Evolutionary conservation across 64 coral and sea anemone species (phyloP).

Genomic region (Montipora foliosa): DNA sequence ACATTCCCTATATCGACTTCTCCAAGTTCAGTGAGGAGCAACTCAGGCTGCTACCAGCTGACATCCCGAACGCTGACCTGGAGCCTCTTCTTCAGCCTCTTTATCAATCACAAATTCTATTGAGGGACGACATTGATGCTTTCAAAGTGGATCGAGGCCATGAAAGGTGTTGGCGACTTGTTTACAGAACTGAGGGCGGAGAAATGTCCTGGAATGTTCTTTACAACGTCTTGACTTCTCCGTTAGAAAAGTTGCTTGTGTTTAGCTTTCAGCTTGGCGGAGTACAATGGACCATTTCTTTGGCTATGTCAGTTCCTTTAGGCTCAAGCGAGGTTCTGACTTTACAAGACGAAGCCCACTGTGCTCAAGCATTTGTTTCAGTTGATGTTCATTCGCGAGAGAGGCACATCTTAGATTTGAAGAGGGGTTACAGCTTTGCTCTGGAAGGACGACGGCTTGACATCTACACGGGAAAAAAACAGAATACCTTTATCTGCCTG

Average conservation of each 20-base stretch:
- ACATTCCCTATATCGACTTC: slow-evolving; percentile 71
- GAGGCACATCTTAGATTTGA: slow-evolving; percentile 50
- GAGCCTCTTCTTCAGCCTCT: slow-evolving; percentile 64
- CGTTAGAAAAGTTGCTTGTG: slow-evolving; percentile 66
- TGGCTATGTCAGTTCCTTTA: slow-evolving; percentile 46
- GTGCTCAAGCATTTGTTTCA: slow-evolving; percentile 36
- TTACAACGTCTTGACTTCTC: slow-evolving; percentile 64
- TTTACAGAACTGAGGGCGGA: slow-evolving; percentile 47
- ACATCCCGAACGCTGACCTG: slow-evolving; percentile 36
- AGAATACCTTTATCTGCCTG: slow-evolving; percentile 77
- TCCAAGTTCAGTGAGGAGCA: slow-evolving; percentile 58
- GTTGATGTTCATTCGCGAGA: slow-evolving; percentile 44
- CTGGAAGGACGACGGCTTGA: slow-evolving; percentile 71
- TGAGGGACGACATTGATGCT: slow-evolving; percentile 49
- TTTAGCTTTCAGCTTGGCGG: slow-evolving; percentile 73
- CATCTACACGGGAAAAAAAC: slow-evolving; percentile 83
- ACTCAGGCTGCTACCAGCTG: slow-evolving; percentile 32
- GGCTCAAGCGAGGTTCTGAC: slow-evolving; percentile 47
- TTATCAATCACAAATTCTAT: slow-evolving; percentile 77
- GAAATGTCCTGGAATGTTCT: slow-evolving; percentile 72
- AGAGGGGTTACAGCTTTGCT: slow-evolving; percentile 62
- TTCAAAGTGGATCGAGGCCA: slow-evolving; percentile 38
- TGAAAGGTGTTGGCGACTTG: slow-evolving; percentile 35
- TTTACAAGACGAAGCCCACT: slow-evolving; percentile 45
- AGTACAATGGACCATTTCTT: slow-evolving; percentile 74